Percentiles rank a stretch among this genome's conserved stretches.
Conservation (phyloP, 2,797 vertebrate species). For the Amblyraja radiata region DNA sequence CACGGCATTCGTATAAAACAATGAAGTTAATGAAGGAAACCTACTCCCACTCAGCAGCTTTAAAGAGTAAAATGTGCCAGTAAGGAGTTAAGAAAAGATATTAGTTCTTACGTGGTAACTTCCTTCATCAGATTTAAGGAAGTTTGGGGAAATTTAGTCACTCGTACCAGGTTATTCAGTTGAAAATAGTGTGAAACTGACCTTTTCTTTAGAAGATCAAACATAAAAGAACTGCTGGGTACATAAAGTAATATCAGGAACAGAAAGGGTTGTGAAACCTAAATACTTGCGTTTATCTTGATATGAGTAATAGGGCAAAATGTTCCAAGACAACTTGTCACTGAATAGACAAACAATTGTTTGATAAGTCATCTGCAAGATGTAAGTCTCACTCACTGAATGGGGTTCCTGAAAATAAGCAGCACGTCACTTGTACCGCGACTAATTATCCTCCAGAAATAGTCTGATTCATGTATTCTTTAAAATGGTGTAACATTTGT, state of each 20-base stretch:
- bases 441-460: background rate
- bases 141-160: background rate
- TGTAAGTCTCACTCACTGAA: background rate
- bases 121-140: background rate
- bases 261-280: background rate
- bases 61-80: background rate
- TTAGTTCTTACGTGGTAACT: background rate
- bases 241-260: background rate
- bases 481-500: background rate
- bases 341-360: background rate
- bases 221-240: background rate
- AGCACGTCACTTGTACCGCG: background rate
- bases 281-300: background rate
- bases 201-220: background rate
- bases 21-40: background rate
- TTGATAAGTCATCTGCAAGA: background rate
- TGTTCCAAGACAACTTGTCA: background rate
- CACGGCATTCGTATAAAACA: background rate
- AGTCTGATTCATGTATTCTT: background rate
- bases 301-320: background rate
- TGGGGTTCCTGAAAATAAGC: background rate
- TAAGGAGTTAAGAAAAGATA: background rate
- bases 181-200: background rate
- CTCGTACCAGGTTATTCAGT: background rate
- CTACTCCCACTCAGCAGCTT: background rate